Conservation (phyloP, 2,888 invertebrate species). For the Argyra leucocephala region DNA sequence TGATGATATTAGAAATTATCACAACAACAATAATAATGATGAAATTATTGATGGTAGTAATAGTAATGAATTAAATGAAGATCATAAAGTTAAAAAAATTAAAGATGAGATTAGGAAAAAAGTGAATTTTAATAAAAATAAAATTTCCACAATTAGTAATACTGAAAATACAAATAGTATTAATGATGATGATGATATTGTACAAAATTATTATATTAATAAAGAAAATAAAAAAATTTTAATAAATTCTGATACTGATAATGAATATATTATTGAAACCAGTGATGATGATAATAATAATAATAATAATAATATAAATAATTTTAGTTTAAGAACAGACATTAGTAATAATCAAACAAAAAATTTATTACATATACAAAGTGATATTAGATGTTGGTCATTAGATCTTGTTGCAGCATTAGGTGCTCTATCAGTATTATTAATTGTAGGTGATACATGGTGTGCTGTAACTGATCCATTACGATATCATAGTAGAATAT, state of each 20-base stretch:
- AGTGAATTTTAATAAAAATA: too few species aligned
- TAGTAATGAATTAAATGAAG: not conserved
- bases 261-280: constrained; percentile 11
- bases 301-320: not conserved
- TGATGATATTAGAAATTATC: too few species aligned
- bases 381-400: constrained; percentile 36
- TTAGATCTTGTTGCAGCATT: constrained; percentile 41
- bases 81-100: not conserved
- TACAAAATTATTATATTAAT: too few species aligned
- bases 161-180: too few species aligned
- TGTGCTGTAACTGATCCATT: constrained; percentile 52
- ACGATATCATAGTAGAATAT: constrained; percentile 49
- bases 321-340: not conserved
- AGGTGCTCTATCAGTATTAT: constrained; percentile 40
- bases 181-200: too few species aligned
- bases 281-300: constrained; percentile 11
- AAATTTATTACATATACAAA: constrained; percentile 9
- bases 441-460: constrained; percentile 49
- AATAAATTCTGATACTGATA: constrained; percentile 11
- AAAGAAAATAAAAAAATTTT: too few species aligned
- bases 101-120: too few species aligned
- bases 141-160: too few species aligned
- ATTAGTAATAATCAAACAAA: not conserved
- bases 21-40: not conserved
- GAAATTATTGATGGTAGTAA: not conserved